Percentiles rank a stretch among this genome's conserved stretches.
Conservation (phyloP, 2,888 invertebrate species). For the Torymus tubicola region DNA sequence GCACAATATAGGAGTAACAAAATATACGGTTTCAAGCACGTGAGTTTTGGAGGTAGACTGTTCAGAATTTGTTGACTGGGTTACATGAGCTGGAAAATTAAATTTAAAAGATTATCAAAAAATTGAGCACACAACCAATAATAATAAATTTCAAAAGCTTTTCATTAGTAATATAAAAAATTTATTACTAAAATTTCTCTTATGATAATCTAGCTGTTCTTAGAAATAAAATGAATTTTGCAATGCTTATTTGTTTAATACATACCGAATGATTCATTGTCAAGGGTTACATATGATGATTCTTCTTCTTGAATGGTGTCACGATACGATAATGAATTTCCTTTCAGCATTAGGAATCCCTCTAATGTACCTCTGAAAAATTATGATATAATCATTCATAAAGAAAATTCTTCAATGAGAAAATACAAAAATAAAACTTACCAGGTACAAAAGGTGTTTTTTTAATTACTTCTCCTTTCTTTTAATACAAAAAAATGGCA, state of each 20-base stretch:
- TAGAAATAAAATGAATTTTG: too few species aligned
- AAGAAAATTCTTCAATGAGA: not conserved
- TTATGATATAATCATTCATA: not conserved
- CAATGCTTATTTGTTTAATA: conserved; percentile 7
- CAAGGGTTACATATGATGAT: conserved; percentile 73
- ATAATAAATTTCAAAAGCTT: not conserved
- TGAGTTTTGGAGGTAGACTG: conserved; percentile 68
- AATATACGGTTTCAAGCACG: conserved; percentile 77
- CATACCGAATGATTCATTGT: conserved; percentile 73
- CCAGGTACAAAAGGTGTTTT: conserved; percentile 53
- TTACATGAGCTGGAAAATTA: conserved; percentile 69
- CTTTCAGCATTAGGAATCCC: conserved; percentile 75
- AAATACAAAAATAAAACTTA: conserved; percentile 30
- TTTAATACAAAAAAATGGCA: conserved; percentile 35
- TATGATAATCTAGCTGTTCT: too few species aligned
- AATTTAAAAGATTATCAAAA: conserved; percentile 17
- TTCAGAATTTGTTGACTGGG: conserved; percentile 67
- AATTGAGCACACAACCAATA: conserved; percentile 31
- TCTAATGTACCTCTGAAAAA: conserved; percentile 69
- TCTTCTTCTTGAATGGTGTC: conserved; percentile 74
- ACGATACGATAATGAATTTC: conserved; percentile 73
- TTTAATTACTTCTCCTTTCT: conserved; percentile 33
- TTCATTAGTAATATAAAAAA: too few species aligned
- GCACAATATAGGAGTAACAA: conserved; percentile 79
- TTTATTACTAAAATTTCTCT: too few species aligned